These are phyloP conservation scores for Atrichornis clamosus DNA, from an alignment of 2,113 vertebrate species.

Conservation along the genomic window DNA sequence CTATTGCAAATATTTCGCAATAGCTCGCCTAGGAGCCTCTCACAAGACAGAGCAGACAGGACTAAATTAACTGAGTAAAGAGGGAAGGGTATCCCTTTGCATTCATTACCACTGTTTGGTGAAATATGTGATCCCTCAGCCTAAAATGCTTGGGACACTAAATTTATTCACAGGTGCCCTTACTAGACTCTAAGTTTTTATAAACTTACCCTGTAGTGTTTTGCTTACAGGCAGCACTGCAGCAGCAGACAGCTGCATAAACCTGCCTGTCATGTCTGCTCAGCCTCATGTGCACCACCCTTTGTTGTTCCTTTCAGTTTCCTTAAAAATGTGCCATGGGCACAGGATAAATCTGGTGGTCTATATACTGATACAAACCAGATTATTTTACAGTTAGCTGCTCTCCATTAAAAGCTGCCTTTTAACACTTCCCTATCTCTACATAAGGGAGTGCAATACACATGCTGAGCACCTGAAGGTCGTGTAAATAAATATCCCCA, in stretches of 20 bases:
- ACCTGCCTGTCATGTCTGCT: background rate
- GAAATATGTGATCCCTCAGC: background rate
- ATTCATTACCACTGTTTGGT: background rate
- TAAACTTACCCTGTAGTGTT: background rate
- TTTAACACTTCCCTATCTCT: background rate
- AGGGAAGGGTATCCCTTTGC: background rate
- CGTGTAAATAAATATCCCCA: background rate
- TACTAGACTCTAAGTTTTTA: background rate
- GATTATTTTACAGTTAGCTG: background rate
- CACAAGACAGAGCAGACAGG: background rate
- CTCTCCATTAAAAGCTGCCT: background rate
- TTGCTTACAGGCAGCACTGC: background rate
- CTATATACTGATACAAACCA: background rate
- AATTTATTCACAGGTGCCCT: background rate
- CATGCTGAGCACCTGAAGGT: background rate
- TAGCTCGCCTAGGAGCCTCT: background rate
- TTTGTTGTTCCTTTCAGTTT: background rate
- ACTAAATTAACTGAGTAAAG: background rate
- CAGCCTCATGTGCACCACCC: background rate
- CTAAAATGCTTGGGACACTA: background rate
- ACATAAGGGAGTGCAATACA: background rate
- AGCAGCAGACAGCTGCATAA: background rate
- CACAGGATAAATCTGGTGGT: background rate
- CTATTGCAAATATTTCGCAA: background rate
- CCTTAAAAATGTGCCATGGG: background rate